Base-by-base conservation (phyloP, 2,888 invertebrate species). In the Rhimphoctona megacephalus region DNA sequence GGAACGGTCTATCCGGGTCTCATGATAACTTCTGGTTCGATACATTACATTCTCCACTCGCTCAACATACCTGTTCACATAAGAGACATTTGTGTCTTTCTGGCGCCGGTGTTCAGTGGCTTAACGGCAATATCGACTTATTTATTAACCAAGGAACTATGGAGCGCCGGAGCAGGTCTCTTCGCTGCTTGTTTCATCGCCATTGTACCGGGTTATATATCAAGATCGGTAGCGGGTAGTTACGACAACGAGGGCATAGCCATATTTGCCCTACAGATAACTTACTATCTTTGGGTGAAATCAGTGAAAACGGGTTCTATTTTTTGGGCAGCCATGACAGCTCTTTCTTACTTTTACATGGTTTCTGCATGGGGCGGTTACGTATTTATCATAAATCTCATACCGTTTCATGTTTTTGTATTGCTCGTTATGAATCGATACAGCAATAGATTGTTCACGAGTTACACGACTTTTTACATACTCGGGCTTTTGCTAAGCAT, bases 191-290 rank as follows among this genome's bases (percentile, higher is more conserved):
- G 99, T 94, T 99, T 99, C 94, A 99, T 99, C 91, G 99, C 99
- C 67, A 99, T 99, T 91, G 98, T 99, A 52, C 99, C 99, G 69
- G 99, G 99, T 81, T 99, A 99, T 95, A 99, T 99, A 90, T 99
- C 99, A 93, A 96, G 99, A 85, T 99, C 99, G 0, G 99, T 99
- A 19, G 99, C 99, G 49, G 99, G 99, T 39, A 99, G 99, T 92
- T 99, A 99, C 94, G 99, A 99, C 94, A 99, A 99, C 95, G 99
- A 99, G 95, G 99, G 99, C 88, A 99, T 99, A 93, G 99, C 99
- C 78, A 99, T 99, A 92, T 99, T 99, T 95, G 99, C 99, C 2
- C 96, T 99, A 78, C 99, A 99, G 95, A 98, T 99, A 94, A 99
- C 99, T 1, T 99, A 99, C 94, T 99, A 97, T 94, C 95, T 99